These are phyloP conservation scores for Standfussiana lucernea DNA, from an alignment of 2,888 invertebrate genomes.

Conservation along the genomic window DNA sequence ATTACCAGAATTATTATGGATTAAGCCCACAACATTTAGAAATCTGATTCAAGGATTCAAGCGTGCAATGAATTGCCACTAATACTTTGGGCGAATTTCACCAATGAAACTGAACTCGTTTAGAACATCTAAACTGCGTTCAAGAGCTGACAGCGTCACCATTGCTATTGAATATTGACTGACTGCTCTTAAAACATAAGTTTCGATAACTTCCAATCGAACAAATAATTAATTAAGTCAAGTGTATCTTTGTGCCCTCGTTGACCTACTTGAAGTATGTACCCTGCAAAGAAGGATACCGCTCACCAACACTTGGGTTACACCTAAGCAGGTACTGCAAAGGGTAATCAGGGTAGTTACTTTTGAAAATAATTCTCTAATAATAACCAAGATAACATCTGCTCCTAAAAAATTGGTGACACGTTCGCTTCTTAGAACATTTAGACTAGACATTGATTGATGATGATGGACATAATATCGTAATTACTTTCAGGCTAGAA, in stretches of 20 bases:
- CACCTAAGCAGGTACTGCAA: neutral
- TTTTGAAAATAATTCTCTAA: slow-evolving; percentile 3
- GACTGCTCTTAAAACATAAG: neutral
- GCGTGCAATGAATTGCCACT: slow-evolving; percentile 12
- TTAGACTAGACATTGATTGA: slow-evolving; percentile 19
- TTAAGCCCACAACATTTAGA: slow-evolving; percentile 33
- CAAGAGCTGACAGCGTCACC: neutral
- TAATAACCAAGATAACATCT: slow-evolving; percentile 1
- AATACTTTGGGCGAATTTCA: slow-evolving; percentile 1
- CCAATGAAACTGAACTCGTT: neutral
- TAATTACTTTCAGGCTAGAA: slow-evolving; percentile 14
- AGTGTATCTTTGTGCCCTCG: slow-evolving; percentile 38
- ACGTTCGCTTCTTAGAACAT: neutral
- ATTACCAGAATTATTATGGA: slow-evolving; percentile 25
- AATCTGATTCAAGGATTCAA: slow-evolving; percentile 34
- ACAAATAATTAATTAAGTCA: slow-evolving; percentile 41
- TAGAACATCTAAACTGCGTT: neutral
- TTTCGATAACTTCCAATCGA: slow-evolving; percentile 31
- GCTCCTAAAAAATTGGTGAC: slow-evolving; percentile 14
- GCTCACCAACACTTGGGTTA: slow-evolving; percentile 3
- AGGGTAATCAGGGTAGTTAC: neutral
- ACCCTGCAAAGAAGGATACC: slow-evolving; percentile 21
- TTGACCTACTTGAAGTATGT: slow-evolving; percentile 43
- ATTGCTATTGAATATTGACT: neutral
- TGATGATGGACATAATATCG: neutral